A percentile compares a stretch with the other conserved stretches of the same genome.
Evolutionary conservation across 2,888 invertebrate genomes (phyloP).

Genomic region (Piscicola geometra): DNA sequence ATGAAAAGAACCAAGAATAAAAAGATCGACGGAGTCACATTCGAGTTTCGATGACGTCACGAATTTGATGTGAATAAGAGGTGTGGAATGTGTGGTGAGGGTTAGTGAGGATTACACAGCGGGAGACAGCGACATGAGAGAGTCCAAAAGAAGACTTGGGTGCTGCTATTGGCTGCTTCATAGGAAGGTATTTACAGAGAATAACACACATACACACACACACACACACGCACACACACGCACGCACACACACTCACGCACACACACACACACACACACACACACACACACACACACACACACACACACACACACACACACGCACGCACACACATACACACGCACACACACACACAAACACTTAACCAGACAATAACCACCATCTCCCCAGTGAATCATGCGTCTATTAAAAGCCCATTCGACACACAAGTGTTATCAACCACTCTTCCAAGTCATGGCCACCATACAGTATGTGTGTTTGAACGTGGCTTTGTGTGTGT

Average conservation of each 20-base stretch:
- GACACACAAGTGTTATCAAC: too few relatives aligned
- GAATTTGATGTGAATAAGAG: not conserved
- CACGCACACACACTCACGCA: slow-evolving; percentile 31
- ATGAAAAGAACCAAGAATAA: too few relatives aligned
- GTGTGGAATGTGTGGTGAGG: too few relatives aligned
- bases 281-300: slow-evolving; percentile 15
- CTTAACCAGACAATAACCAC: not conserved
- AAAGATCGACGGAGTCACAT: not conserved
- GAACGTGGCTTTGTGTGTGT: too few relatives aligned
- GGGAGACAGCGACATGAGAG: too few relatives aligned
- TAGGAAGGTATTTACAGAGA: slow-evolving; percentile 36
- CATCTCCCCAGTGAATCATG: not conserved
- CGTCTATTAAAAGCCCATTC: too few relatives aligned
- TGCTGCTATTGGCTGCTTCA: slow-evolving; percentile 1
- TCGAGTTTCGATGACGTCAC: not conserved
- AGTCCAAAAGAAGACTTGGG: too few relatives aligned
- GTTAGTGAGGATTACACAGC: too few relatives aligned
- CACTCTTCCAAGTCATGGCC: not conserved
- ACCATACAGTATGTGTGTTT: not conserved
- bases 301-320: slow-evolving; percentile 20
- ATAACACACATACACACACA: slow-evolving; percentile 35
- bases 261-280: slow-evolving; percentile 17
- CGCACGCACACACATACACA: slow-evolving; percentile 18
- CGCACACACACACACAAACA: slow-evolving; percentile 8
- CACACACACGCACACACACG: slow-evolving; percentile 26